Conservation (phyloP, 2,888 invertebrate species). For the Microdon myrmicae region DNA sequence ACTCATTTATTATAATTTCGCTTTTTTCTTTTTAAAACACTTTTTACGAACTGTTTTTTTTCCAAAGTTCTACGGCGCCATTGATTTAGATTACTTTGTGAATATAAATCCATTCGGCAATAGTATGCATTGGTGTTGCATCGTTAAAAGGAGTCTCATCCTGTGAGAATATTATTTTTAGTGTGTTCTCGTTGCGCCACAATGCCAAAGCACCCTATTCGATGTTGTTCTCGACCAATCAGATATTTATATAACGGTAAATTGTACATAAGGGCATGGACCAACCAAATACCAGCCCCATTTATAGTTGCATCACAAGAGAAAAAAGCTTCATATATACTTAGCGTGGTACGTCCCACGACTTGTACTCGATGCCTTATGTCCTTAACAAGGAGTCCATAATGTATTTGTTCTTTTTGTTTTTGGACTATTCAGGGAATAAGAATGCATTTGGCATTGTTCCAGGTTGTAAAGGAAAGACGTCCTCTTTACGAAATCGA, state of each 20-base stretch:
- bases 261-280: slow-evolving; percentile 22
- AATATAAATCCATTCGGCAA: too few relatives aligned
- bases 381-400: slow-evolving; percentile 8
- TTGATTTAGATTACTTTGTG: too few relatives aligned
- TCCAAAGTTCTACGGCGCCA: too few relatives aligned
- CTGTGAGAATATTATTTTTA: too few relatives aligned
- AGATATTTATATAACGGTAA: slow-evolving; percentile 29
- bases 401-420: too few relatives aligned
- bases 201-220: slow-evolving; percentile 21
- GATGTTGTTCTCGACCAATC: slow-evolving; percentile 33
- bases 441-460: slow-evolving; percentile 32
- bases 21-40: too few relatives aligned
- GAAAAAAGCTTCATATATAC: slow-evolving; percentile 25
- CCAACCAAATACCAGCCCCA: slow-evolving; percentile 32
- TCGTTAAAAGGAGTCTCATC: too few relatives aligned
- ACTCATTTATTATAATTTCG: too few relatives aligned
- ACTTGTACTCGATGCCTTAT: not conserved
- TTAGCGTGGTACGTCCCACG: not conserved
- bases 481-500: slow-evolving; percentile 27
- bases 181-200: slow-evolving; percentile 23
- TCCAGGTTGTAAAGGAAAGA: slow-evolving; percentile 6
- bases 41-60: too few relatives aligned
- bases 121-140: too few relatives aligned
- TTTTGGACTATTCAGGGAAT: too few relatives aligned
- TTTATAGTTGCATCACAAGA: slow-evolving; percentile 34